Conservation (phyloP, 2,113 vertebrate genomes). For the Oreochromis tanganicae region DNA sequence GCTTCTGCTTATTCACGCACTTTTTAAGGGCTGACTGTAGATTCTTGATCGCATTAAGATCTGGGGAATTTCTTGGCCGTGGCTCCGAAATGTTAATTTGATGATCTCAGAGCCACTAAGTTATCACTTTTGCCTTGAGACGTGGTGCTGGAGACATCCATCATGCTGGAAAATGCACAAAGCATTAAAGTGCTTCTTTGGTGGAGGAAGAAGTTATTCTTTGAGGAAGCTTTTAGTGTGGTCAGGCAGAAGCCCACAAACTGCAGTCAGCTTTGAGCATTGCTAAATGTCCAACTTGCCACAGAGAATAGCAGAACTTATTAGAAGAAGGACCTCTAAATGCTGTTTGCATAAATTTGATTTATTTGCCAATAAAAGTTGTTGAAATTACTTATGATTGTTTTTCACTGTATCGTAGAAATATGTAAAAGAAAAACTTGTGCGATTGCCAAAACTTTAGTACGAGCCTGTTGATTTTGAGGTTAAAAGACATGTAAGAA, state of each 20-base stretch:
- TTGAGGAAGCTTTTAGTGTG: neutral
- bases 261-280: neutral
- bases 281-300: neutral
- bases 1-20: neutral
- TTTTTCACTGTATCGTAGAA: neutral
- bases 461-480: neutral
- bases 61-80: neutral
- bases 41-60: neutral
- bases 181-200: neutral
- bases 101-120: neutral
- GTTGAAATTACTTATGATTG: neutral
- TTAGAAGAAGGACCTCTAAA: neutral
- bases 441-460: neutral
- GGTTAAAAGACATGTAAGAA: neutral
- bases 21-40: neutral
- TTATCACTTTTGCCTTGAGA: neutral
- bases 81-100: neutral
- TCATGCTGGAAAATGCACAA: neutral
- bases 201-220: neutral
- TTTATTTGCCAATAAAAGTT: neutral
- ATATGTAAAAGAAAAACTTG: neutral
- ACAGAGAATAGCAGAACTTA: neutral
- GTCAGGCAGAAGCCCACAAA: neutral
- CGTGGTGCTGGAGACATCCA: neutral
- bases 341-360: neutral